Conservation (phyloP, 2,113 vertebrate genomes). For the Semnornis frantzii region DNA sequence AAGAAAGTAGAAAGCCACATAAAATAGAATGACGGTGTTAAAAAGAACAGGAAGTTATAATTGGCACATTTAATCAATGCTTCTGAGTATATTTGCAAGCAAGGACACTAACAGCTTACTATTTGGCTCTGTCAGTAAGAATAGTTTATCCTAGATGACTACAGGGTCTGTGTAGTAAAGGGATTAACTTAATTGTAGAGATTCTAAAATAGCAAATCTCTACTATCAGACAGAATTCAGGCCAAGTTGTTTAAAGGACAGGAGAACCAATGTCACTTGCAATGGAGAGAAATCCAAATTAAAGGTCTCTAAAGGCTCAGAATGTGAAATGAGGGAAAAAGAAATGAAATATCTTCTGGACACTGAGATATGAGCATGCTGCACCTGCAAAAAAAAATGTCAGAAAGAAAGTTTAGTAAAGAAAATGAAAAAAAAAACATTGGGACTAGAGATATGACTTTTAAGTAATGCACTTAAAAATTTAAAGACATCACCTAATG, state of each 20-base stretch:
- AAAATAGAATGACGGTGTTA: background rate
- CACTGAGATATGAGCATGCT: accelerated
- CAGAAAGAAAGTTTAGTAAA: background rate
- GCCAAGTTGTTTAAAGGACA: slow-evolving; percentile 24
- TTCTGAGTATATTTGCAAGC: slow-evolving; percentile 7
- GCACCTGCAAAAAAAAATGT: accelerated
- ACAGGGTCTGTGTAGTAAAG: slow-evolving; percentile 12
- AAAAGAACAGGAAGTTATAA: slow-evolving; percentile 5
- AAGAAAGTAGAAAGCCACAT: background rate
- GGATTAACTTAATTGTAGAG: slow-evolving; percentile 43
- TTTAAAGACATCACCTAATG: background rate
- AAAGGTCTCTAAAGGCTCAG: background rate
- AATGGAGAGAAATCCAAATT: background rate
- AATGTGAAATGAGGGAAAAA: background rate
- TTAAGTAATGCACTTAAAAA: background rate
- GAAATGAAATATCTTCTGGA: accelerated
- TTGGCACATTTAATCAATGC: background rate
- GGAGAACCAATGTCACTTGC: background rate
- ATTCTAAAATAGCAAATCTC: slow-evolving; percentile 54
- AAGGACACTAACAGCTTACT: background rate
- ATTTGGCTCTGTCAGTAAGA: slow-evolving; percentile 8
- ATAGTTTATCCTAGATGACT: slow-evolving; percentile 38
- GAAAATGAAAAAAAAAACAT: background rate
- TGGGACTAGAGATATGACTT: background rate
- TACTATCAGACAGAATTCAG: slow-evolving; percentile 28